Conservation (phyloP, 30 jellyfish, hydroid and myxozoan genomes). For the Aurelia aurita complex sp. Pacific region DNA sequence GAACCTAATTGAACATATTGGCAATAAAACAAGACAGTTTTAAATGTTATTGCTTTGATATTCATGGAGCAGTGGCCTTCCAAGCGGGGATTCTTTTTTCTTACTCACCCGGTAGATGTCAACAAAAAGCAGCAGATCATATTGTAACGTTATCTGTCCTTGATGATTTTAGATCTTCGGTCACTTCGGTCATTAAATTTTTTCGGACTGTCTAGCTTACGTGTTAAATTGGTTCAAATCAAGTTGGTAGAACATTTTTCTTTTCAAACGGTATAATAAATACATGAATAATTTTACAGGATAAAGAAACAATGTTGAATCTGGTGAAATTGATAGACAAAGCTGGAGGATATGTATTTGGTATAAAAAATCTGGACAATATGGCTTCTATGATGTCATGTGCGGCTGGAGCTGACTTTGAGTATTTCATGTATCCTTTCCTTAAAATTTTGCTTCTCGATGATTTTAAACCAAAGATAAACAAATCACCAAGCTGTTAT, state of each 20-base stretch:
- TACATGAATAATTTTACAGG: conserved; percentile 39
- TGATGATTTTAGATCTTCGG: too few relatives aligned
- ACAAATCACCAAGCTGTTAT: too few relatives aligned
- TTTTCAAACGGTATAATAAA: neutral
- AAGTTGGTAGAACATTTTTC: neutral
- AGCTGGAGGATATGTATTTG: conserved; percentile 97
- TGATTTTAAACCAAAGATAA: too few relatives aligned
- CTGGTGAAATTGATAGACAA: conserved; percentile 75
- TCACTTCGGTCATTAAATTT: too few relatives aligned
- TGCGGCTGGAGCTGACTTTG: conserved; percentile 95
- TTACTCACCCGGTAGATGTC: too few relatives aligned
- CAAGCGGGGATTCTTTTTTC: too few relatives aligned
- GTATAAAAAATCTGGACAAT: conserved; percentile 70
- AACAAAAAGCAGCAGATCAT: too few relatives aligned
- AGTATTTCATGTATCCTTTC: conserved; percentile 87
- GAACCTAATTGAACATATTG: too few relatives aligned
- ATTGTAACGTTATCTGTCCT: too few relatives aligned
- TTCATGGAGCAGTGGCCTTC: too few relatives aligned
- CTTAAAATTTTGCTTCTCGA: neutral
- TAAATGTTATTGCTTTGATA: too few relatives aligned
- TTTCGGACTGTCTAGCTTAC: neutral
- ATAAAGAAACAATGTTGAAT: conserved; percentile 80
- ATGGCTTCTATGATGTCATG: conserved; percentile 93
- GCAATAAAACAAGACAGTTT: too few relatives aligned
- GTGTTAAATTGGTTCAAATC: neutral